Evolutionary conservation across 2,797 vertebrate genomes (phyloP), one percentile per base, ranked within the genome.

Genomic region (Pipistrellus pipistrellus): DNA sequence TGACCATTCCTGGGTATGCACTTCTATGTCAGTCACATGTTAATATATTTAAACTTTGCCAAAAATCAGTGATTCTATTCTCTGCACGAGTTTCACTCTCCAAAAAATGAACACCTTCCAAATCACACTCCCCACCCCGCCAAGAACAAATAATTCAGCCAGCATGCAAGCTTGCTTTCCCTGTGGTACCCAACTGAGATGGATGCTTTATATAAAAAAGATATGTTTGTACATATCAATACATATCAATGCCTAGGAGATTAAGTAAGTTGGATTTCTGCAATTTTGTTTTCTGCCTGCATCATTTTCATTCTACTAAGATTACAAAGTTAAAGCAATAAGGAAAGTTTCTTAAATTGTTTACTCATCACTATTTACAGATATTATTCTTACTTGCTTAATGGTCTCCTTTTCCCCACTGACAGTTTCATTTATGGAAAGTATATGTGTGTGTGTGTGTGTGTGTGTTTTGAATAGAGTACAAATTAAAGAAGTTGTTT

Each of bases 271-370:
- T 92, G 27, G 57, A 85, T 91, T 95, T 23, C 62, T 83, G 81
- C 30, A 73, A 86, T 30, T 27, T 68, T 88, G 69, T 87, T 90
- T 90, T 94, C 72, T 73, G 88, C 2, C 4, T 35, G 68, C 62
- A 14, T 78, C 75, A 53, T 90, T 93, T 92, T 97, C 85, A 66
- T 77, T 92, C 77, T 53, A 80, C 59, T 93, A 76, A 96, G 95
- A 94, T 95, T 90, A 95, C 53, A 95, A 95, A 94, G 71, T 80
- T 86, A 96, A 89, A 96, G 86, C 68, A 96, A 90, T 90, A 90
- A 93, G 51, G 72, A 59, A 32, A 94, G 72, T 96, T 95, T 76
- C 66, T 94, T 95, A 32, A 81, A 21, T 8, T 62, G 83, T 95
- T 95, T 77, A 78, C 25, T 3, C 25, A 8, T n/a, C 21, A 46